Percentiles rank a stretch among this genome's conserved stretches.
These are phyloP conservation scores for Nesidiocoris tenuis DNA, from an alignment of 2,888 invertebrate genomes.

Conservation along the genomic window DNA sequence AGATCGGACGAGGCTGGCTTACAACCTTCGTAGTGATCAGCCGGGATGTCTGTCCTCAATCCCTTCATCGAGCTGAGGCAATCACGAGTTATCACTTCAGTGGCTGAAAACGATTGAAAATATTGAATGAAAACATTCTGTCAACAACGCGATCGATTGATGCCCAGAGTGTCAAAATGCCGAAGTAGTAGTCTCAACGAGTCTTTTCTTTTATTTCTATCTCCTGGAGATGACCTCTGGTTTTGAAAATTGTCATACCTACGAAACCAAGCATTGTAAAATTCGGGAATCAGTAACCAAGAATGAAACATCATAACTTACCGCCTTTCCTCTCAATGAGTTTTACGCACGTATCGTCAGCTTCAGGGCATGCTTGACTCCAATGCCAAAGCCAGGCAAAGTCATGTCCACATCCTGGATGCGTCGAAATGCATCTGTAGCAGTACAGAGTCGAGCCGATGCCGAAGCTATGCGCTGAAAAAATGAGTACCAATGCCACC, in stretches of 20 bases:
- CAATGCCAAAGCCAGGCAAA: conserved; percentile 81
- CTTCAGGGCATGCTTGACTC: conserved; percentile 78
- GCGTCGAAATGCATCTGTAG: conserved; percentile 84
- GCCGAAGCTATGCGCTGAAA: conserved; percentile 43
- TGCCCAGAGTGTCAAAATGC: too few species aligned
- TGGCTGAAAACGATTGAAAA: conserved; percentile 59
- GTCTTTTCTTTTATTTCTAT: too few species aligned
- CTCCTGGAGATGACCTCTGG: too few species aligned
- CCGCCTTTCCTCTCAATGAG: conserved; percentile 83
- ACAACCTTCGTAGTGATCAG: conserved; percentile 89
- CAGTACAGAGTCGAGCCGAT: conserved; percentile 65
- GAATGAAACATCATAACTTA: conserved; percentile 53
- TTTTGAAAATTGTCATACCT: too few species aligned
- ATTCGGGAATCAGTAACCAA: not conserved
- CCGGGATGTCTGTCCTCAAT: conserved; percentile 82
- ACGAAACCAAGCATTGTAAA: too few species aligned
- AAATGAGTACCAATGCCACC: too few species aligned
- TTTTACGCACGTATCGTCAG: conserved; percentile 85
- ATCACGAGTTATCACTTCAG: conserved; percentile 76
- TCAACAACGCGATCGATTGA: too few species aligned
- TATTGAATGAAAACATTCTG: conserved; percentile 62
- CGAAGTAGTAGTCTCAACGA: too few species aligned
- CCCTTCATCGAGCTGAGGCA: conserved; percentile 77
- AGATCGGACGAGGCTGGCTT: conserved; percentile 75
- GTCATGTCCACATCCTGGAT: conserved; percentile 80